phyloP scores from a whole-genome alignment of 2,888 invertebrate genomes.

The Lasioglossum leucozonium region DNA sequence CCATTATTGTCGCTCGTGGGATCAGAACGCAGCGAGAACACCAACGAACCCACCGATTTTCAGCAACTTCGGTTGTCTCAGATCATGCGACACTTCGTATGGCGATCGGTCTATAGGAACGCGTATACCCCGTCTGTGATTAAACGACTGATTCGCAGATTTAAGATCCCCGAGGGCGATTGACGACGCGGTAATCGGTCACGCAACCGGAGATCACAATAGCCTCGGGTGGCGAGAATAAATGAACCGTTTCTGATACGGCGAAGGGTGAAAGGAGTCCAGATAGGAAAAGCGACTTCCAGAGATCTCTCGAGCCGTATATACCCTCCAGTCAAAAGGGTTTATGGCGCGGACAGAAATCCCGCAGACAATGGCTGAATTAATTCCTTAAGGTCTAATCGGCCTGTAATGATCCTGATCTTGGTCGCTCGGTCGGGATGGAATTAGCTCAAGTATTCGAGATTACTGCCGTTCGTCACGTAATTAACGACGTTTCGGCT shows the following conservation, averaged over 20 bases:
- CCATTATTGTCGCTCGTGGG: too few species aligned
- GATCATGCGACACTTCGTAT: not conserved
- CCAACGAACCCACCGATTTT: not conserved
- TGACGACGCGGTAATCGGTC: constrained; percentile 66
- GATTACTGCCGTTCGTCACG: constrained; percentile 65
- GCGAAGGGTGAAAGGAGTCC: constrained; percentile 61
- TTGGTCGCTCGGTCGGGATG: constrained; percentile 56
- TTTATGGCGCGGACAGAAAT: constrained; percentile 80
- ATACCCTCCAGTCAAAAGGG: constrained; percentile 76
- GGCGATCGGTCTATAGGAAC: not conserved
- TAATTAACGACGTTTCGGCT: constrained; percentile 70
- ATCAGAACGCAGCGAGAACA: not conserved
- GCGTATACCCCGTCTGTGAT: not conserved
- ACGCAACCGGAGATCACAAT: constrained; percentile 65
- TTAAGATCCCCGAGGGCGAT: constrained; percentile 55
- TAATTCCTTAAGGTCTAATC: constrained; percentile 79
- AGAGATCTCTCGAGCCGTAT: constrained; percentile 29
- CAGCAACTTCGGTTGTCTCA: not conserved
- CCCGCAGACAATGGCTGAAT: constrained; percentile 80
- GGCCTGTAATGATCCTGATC: constrained; percentile 74
- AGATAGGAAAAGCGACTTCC: constrained; percentile 59
- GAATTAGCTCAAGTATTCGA: constrained; percentile 69
- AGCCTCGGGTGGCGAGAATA: constrained; percentile 64
- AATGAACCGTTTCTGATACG: constrained; percentile 67
- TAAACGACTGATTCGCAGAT: constrained; percentile 64